Evolutionary conservation across 2,888 invertebrate species (phyloP).

Genomic region (Folsomia candida): DNA sequence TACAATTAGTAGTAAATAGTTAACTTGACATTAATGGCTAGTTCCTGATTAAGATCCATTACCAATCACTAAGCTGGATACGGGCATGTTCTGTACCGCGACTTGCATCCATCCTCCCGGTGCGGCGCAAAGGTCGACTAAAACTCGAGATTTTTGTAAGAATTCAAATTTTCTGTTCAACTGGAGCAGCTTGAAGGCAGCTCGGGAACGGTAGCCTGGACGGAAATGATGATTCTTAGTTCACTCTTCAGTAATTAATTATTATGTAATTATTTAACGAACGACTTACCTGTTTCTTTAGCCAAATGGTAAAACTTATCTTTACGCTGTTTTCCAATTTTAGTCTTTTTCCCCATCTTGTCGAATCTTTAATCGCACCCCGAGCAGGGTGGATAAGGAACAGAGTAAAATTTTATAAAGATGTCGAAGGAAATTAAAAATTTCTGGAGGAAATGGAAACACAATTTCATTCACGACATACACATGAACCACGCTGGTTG

Average conservation of each 20-base stretch:
- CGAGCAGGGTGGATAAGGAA: neutral
- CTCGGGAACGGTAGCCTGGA: conserved; percentile 90
- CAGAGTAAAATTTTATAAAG: neutral
- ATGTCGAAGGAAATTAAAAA: neutral
- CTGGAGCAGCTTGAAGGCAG: conserved; percentile 98
- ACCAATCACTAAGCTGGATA: conserved; percentile 88
- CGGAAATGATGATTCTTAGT: too few species aligned
- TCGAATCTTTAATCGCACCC: neutral
- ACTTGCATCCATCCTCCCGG: conserved; percentile 99
- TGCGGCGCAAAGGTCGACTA: conserved; percentile 97
- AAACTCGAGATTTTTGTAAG: conserved; percentile 90
- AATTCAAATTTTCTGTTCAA: conserved; percentile 96
- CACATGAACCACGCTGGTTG: too few species aligned
- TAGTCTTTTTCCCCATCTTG: conserved; percentile 87
- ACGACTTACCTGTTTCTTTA: conserved; percentile 87
- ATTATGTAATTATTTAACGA: neutral
- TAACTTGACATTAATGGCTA: neutral
- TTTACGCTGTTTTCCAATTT: conserved; percentile 95
- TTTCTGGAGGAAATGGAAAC: neutral
- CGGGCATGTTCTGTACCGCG: conserved; percentile 94
- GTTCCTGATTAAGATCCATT: conserved; percentile 32
- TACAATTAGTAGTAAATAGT: conserved; percentile 44
- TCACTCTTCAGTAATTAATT: neutral
- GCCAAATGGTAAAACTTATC: conserved; percentile 98
- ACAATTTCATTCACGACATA: neutral